Evolutionary conservation across 2,113 vertebrate genomes (phyloP).

Genomic region (Nipponia nippon): DNA sequence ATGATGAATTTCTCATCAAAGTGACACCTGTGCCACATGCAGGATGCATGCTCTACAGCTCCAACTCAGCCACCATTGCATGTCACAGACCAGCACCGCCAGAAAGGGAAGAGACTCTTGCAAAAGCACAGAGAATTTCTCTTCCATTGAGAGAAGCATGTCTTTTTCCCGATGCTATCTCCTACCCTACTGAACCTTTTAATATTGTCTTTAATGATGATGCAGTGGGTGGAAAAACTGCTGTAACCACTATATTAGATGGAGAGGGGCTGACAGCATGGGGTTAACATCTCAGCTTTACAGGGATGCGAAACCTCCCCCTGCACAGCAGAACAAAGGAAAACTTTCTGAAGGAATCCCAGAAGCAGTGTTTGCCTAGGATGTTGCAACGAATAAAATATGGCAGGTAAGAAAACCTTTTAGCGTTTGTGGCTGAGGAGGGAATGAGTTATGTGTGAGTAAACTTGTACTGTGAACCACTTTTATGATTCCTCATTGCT

Average conservation of each 20-base stretch:
- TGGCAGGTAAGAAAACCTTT: background rate
- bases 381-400: background rate
- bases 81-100: rapidly evolving
- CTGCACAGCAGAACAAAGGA: background rate
- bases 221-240: background rate
- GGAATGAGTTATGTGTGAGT: background rate
- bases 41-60: rapidly evolving
- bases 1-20: background rate
- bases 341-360: background rate
- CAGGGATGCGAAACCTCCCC: background rate
- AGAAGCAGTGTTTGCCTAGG: background rate
- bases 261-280: background rate
- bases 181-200: background rate
- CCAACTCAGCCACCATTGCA: background rate
- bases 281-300: background rate
- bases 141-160: background rate
- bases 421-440: background rate
- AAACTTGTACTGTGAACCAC: background rate
- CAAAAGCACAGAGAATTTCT: background rate
- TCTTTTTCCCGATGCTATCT: background rate
- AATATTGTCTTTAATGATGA: background rate
- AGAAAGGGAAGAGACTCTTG: background rate
- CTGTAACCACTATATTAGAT: background rate
- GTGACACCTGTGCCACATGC: background rate
- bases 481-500: background rate